Evolutionary conservation across 2,888 invertebrate species (phyloP).

Genomic region (Cryptocheilus praepositus): DNA sequence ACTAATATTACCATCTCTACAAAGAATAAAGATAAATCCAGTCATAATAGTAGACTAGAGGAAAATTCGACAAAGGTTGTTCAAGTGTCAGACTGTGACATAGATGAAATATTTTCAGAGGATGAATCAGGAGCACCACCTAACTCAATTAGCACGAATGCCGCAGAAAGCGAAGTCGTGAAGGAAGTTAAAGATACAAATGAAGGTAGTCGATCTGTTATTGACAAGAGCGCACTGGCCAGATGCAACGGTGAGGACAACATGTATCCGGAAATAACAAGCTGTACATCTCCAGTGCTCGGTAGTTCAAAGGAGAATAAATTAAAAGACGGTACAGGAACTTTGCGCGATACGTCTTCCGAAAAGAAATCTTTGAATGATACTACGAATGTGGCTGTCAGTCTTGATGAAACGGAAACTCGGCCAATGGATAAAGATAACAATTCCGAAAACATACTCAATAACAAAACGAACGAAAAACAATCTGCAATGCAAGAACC

Average conservation of each 20-base stretch:
- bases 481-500: too few relatives aligned
- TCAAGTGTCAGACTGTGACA: constrained; percentile 58
- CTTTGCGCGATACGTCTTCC: background rate
- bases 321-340: background rate
- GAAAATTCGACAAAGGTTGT: constrained; percentile 23
- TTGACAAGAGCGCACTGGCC: background rate
- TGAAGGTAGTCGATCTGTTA: background rate
- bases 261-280: background rate
- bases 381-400: too few relatives aligned
- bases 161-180: background rate
- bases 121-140: constrained; percentile 22
- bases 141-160: background rate
- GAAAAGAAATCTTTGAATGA: background rate
- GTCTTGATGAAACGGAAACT: too few relatives aligned
- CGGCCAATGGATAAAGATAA: too few relatives aligned
- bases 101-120: constrained; percentile 60
- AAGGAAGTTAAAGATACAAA: background rate
- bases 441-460: too few relatives aligned
- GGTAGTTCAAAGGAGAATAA: background rate
- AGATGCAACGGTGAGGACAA: background rate
- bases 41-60: background rate
- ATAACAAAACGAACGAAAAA: too few relatives aligned
- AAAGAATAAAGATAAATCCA: background rate
- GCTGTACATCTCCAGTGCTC: background rate
- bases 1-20: background rate